A percentile compares a stretch with the other conserved stretches of the same genome.
Conservation (phyloP, 2,888 invertebrate genomes). For the Eupithecia dodoneata region DNA sequence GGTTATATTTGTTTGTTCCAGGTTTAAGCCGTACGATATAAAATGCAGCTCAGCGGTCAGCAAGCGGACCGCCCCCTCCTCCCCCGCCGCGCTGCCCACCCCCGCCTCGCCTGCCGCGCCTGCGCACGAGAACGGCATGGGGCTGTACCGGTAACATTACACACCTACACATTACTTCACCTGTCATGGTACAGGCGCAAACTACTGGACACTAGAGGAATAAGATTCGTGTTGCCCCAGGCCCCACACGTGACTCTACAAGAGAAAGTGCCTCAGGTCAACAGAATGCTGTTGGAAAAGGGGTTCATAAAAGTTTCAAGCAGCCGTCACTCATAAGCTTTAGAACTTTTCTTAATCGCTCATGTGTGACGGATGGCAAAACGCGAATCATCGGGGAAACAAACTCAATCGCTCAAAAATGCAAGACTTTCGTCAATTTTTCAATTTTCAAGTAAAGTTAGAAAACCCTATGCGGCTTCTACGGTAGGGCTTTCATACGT, state of each 20-base stretch:
- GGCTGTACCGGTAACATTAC: conserved; percentile 68
- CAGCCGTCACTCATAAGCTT: no score
- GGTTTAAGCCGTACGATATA: conserved; percentile 86
- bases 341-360: no score
- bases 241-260: neutral
- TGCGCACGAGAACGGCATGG: conserved; percentile 79
- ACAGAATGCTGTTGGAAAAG: no score
- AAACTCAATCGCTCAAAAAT: no score
- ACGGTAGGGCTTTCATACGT: no score
- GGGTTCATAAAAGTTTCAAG: no score
- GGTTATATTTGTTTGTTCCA: conserved; percentile 45
- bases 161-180: neutral
- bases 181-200: neutral
- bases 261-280: no score
- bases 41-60: conserved; percentile 74
- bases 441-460: no score
- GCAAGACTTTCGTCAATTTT: no score
- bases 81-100: conserved; percentile 59
- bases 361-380: no score
- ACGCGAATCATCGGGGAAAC: no score
- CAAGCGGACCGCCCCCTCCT: conserved; percentile 67
- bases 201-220: neutral
- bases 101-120: conserved; percentile 66
- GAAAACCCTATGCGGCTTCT: no score
- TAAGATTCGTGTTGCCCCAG: neutral